Conservation (phyloP, 2,888 invertebrate species). For the Sinodicranocentrus sp. region DNA sequence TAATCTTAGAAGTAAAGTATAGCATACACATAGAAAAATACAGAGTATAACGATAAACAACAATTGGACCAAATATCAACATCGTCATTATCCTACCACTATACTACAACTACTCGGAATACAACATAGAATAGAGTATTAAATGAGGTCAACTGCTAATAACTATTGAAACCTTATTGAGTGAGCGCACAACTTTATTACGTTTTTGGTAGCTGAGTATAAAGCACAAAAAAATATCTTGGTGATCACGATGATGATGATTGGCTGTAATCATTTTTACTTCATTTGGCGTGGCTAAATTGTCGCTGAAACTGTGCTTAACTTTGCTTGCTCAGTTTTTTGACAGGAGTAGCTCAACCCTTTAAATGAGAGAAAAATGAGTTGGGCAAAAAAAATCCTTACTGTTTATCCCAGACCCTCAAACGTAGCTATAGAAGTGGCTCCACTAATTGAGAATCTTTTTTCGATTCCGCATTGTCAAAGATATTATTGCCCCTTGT, state of each 20-base stretch:
- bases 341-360: neutral
- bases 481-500: slow-evolving; percentile 38
- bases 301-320: neutral
- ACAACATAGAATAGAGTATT: neutral
- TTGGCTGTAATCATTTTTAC: slow-evolving; percentile 15
- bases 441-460: slow-evolving; percentile 13
- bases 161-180: slow-evolving; percentile 48
- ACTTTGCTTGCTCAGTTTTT: slow-evolving; percentile 1
- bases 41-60: neutral
- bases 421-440: neutral
- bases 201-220: slow-evolving; percentile 18
- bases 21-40: too few relatives aligned
- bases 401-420: neutral
- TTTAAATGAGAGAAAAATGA: neutral
- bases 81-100: slow-evolving; percentile 13
- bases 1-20: neutral
- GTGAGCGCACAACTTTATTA: slow-evolving; percentile 9
- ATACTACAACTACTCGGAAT: neutral
- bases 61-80: slow-evolving; percentile 37
- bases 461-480: slow-evolving; percentile 41
- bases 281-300: slow-evolving; percentile 26
- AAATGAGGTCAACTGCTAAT: slow-evolving; percentile 57
- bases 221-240: neutral
- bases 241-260: slow-evolving; percentile 32
- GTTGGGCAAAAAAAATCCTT: neutral